Evolutionary conservation across 2,888 invertebrate genomes (phyloP), one percentile per base, ranked within the genome.

Genomic region (Auanema sp.): DNA sequence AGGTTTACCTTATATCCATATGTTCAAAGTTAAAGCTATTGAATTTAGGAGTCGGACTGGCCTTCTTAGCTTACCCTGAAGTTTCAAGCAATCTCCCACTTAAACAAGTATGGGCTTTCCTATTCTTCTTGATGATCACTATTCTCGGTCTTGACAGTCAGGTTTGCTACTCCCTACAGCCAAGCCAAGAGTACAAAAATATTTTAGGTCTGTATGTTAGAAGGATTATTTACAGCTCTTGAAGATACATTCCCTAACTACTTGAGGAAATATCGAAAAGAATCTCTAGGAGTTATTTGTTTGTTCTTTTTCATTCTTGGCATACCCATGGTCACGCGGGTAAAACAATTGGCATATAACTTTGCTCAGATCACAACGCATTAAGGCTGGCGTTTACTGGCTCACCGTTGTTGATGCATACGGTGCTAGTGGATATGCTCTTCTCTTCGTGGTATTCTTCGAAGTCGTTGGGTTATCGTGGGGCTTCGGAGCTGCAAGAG

Each of bases 381-480:
- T 85, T 44, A 83, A 92, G 92, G 92, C 92, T 44, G 93, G 93
- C 4, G 90, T 91, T 61, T 91, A 91, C 84, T 87, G 93, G 79
- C 91, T 93, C 25, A 91, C 92, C 81, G 88, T 93, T 76, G 87
- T 93, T 65, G 92, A 92, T 85, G 90, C 91, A 23, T 93, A 92
- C 84, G 92, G 92, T 0, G 92, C 92, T 0, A 91, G 91, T 0
- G 85, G 85, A 3, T 87, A 92, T 79, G 90, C 93, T 25, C 91
- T 93, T 68, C 86, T 93, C 52, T 92, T 92, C 85, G 91, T 93
- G 73, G 92, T 93, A 50, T 92, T 93, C 83, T 91, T 93, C 63
- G 93, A 93, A 84, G 90, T 92, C 0, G 91, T 91, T 0, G 92
- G 92, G 0, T 91, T 93, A 0, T 91, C 90, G 85, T 93, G 92